phyloP scores from a whole-genome alignment of 2,113 vertebrate genomes.

The Paedocypris sp. region DNA sequence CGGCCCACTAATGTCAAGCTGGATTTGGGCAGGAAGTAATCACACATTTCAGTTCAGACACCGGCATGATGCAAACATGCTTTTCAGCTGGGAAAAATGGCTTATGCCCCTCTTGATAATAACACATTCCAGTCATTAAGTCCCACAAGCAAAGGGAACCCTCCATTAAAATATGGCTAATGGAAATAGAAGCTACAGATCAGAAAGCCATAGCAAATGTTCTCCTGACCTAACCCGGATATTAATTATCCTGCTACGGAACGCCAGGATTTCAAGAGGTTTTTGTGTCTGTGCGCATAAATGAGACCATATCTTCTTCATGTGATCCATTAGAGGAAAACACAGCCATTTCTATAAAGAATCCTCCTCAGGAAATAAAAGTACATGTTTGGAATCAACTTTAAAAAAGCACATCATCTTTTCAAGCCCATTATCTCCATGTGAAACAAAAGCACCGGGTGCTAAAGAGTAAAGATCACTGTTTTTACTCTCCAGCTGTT shows the following conservation, averaged over 20 bases:
- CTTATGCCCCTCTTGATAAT: slow-evolving; percentile 20
- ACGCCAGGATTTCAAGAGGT: slow-evolving; percentile 10
- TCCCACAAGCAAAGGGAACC: slow-evolving; percentile 17
- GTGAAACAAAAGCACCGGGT: slow-evolving; percentile 1
- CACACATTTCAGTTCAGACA: slow-evolving; percentile 6
- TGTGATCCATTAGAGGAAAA: no score
- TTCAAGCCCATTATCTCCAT: neutral
- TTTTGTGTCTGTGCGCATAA: no score
- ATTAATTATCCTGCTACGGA: slow-evolving; percentile 17
- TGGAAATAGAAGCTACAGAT: slow-evolving; percentile 33
- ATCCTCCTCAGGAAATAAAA: no score
- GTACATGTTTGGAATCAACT: no score
- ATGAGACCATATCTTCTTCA: no score
- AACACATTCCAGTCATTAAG: slow-evolving; percentile 34
- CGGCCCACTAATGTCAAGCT: slow-evolving; percentile 3
- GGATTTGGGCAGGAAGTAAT: slow-evolving; percentile 16
- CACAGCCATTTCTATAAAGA: no score
- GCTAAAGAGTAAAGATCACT: neutral
- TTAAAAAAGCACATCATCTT: neutral
- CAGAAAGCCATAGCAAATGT: slow-evolving; percentile 30
- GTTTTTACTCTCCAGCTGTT: neutral
- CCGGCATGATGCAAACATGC: slow-evolving; percentile 12
- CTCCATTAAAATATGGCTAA: slow-evolving; percentile 32
- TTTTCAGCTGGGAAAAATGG: slow-evolving; percentile 11
- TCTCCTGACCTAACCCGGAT: slow-evolving; percentile 28